These are phyloP conservation scores for Bos indicus DNA, from an alignment of 2,113 vertebrate genomes.

Conservation along the genomic window DNA sequence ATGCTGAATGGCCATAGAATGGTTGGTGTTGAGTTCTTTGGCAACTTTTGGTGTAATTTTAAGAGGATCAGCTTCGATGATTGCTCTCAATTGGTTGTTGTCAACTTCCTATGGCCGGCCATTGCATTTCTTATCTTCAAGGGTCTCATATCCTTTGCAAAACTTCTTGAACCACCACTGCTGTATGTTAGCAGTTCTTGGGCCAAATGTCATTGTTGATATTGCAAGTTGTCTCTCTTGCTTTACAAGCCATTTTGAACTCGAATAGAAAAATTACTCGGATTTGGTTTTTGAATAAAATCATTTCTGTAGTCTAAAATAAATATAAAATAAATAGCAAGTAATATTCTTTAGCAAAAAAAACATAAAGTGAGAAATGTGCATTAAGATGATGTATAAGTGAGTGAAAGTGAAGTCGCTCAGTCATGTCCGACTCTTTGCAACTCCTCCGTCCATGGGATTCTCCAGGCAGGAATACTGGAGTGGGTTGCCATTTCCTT, in stretches of 20 bases:
- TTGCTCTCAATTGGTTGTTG: neutral
- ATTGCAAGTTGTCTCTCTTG: neutral
- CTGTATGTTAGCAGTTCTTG: neutral
- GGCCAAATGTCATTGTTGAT: neutral
- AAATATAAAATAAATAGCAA: neutral
- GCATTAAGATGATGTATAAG: neutral
- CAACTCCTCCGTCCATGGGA: fast-evolving
- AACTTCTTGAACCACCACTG: neutral
- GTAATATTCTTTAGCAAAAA: neutral
- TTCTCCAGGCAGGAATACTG: neutral
- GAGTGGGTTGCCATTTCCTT: neutral
- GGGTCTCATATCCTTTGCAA: neutral
- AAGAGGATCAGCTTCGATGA: neutral
- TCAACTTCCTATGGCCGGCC: neutral
- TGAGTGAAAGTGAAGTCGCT: too few relatives aligned
- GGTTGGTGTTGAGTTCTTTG: neutral
- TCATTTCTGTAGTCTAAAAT: neutral
- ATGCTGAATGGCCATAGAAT: neutral
- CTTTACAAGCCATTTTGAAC: neutral
- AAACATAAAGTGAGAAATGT: neutral
- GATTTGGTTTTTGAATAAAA: neutral
- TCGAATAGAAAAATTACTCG: neutral
- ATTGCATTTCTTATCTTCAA: neutral
- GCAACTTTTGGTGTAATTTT: neutral
- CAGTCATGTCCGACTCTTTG: too few relatives aligned